Conservation (phyloP, 2,888 invertebrate genomes). For the Drosophila picticornis region DNA sequence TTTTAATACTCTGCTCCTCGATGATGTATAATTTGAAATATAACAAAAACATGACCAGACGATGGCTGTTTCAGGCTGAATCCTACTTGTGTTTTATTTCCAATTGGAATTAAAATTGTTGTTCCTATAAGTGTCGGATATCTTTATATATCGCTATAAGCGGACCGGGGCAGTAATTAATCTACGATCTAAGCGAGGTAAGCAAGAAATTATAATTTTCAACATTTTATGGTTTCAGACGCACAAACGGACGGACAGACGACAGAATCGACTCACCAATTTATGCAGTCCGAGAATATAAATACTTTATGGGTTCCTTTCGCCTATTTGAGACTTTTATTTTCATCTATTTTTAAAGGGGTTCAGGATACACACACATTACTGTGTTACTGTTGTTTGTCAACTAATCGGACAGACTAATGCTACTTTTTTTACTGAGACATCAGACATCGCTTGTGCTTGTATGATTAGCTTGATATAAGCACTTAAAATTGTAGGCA, state of each 20-base stretch:
- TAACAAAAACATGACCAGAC: not conserved
- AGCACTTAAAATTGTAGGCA: conserved; percentile 65
- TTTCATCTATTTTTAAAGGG: not conserved
- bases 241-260: no score
- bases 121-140: not conserved
- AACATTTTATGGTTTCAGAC: not conserved
- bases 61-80: not conserved
- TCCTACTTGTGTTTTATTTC: accelerated
- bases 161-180: not conserved
- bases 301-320: not conserved
- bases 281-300: not conserved
- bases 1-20: not conserved
- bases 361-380: not conserved
- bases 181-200: not conserved
- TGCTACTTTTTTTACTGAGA: conserved; percentile 19
- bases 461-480: conserved; percentile 68
- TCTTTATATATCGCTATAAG: not conserved
- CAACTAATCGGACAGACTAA: conserved; percentile 1
- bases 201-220: not conserved
- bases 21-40: not conserved
- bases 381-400: not conserved
- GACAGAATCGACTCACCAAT: not conserved
- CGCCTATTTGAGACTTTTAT: no score
- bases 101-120: not conserved
- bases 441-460: conserved; percentile 48